Evolutionary conservation across 1,140 invertebrate species (phyloP), one percentile per base, ranked within the genome.

Genomic region (Danaus plexippus): DNA sequence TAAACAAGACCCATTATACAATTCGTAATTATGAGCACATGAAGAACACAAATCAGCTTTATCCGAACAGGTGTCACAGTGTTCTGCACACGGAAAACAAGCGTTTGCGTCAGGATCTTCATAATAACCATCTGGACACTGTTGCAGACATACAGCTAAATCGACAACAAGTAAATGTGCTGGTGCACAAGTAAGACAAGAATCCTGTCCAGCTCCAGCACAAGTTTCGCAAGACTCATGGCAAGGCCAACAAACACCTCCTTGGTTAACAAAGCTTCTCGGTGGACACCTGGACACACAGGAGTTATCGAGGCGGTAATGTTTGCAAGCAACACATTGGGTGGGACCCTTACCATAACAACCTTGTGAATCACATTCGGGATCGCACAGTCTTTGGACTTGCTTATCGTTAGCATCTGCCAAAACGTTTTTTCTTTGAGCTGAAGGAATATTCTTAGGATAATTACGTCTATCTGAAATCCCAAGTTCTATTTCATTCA

Each of bases 151-250:
- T 2, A 95, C 92, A 43, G 93, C 93, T 43, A 95, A 85, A 87
- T 95, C 94, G 5, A 92, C 92, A 52, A 95, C 91, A 71, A 93
- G 87, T 11, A 94, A 87, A 76, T 95, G 92, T 46, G 92, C 92
- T 5, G 93, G 93, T 1, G 93, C 93, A 82, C 94, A 95, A 9
- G 92, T 92, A 3, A 95, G 85, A 74, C 94, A 95, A 44, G 92
- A 93, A 69, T 95, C 93, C 67, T 94, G 93, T n/a, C 94, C 93
- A 7, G 94, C 89, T 1, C 94, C 94, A 9, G 92, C 92, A 68
- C 94, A 96, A 13, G 93, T 94, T 73, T 94, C 92, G 66, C 94
- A 96, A 10, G 93, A 94, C 67, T 94, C 93, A 72, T 96, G 94
- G 67, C 94, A 96, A 0, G 92, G 92, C 90, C 91, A 92, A 69